These are phyloP conservation scores for Phortica magna DNA, from an alignment of 2,888 invertebrate species.

Conservation along the genomic window DNA sequence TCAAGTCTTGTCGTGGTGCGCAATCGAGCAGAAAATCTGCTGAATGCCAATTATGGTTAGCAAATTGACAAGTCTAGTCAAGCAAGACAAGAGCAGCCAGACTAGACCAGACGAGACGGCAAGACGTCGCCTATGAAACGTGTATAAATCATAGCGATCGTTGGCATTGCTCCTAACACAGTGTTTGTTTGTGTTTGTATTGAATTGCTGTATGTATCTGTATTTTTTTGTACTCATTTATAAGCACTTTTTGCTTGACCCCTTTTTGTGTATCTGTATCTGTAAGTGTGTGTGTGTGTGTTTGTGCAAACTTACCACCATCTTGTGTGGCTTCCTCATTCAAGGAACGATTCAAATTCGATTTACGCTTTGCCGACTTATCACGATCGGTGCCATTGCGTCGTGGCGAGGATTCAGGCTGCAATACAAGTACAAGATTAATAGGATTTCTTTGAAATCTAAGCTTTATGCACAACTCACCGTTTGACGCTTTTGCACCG, in stretches of 20 bases:
- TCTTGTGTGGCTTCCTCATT: slow-evolving; percentile 77
- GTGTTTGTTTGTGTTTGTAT: no score
- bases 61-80: slow-evolving; percentile 1
- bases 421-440: slow-evolving; percentile 26
- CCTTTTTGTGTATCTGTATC: neutral
- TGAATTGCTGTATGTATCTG: no score
- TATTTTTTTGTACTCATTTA: neutral
- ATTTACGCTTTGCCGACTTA: slow-evolving; percentile 83
- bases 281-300: neutral
- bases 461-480: slow-evolving; percentile 55
- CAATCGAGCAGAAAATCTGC: slow-evolving; percentile 31
- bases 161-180: neutral
- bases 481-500: slow-evolving; percentile 68
- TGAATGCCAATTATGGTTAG: slow-evolving; percentile 38
- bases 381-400: slow-evolving; percentile 79
- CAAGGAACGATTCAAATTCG: slow-evolving; percentile 82
- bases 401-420: slow-evolving; percentile 74
- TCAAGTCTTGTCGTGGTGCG: no score
- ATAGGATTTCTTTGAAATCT: neutral
- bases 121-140: neutral
- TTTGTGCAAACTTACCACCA: slow-evolving; percentile 73
- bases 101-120: neutral
- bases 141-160: neutral
- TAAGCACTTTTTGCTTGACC: neutral
- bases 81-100: slow-evolving; percentile 27